Evolutionary conservation across 2,113 vertebrate species (phyloP).

Genomic region (Castor canadensis): DNA sequence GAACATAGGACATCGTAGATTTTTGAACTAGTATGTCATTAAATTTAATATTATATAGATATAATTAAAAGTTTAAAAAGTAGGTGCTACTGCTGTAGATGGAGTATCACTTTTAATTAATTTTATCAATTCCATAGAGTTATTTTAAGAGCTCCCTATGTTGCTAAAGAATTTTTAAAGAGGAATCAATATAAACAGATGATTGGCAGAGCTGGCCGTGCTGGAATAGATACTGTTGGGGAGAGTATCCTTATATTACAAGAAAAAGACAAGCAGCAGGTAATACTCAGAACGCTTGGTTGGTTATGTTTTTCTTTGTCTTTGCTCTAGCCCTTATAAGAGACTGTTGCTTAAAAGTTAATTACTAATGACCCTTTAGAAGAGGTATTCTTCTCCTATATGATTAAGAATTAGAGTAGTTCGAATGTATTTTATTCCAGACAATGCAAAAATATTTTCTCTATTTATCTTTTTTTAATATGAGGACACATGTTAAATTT

Average conservation of each 20-base stretch:
- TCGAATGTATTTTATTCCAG: conserved; percentile 9
- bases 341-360: conserved; percentile 12
- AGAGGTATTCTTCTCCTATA: not conserved
- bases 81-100: not conserved
- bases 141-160: conserved; percentile 94
- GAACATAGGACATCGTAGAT: not conserved
- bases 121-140: conserved; percentile 85
- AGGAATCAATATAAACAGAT: conserved; percentile 97
- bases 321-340: not conserved
- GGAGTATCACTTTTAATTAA: conserved; percentile 20
- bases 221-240: conserved; percentile 92
- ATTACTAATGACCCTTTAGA: not conserved
- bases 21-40: conserved; percentile 29
- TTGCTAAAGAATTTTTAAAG: conserved; percentile 93
- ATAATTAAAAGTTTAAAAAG: conserved; percentile 15
- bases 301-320: not conserved
- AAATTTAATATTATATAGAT: not conserved
- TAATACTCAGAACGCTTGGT: conserved; percentile 64
- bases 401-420: not conserved
- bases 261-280: conserved; percentile 91
- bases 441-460: conserved; percentile 24
- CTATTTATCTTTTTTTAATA: not conserved
- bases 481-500: not conserved
- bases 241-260: conserved; percentile 96
- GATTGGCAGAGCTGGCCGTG: conserved; percentile 95